Base-by-base conservation (phyloP, 2,797 vertebrate genomes). In the Syngnathus acus region DNA sequence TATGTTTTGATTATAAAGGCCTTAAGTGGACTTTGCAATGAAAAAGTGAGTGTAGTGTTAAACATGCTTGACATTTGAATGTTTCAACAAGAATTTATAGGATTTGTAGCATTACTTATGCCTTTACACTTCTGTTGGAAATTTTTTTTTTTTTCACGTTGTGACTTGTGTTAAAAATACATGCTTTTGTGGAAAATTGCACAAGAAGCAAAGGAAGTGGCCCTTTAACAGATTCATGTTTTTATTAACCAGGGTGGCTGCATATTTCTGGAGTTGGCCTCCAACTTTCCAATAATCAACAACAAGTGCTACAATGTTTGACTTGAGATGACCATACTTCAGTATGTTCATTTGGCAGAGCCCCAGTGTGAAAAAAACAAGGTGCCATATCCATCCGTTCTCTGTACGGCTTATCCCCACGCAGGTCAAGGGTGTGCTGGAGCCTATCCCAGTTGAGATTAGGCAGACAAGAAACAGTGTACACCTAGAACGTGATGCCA, bases 281-380 rank as follows among this genome's bases (percentile, higher is more conserved):
- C 21, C 43, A 62, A 62, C 26, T 38, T 48, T 60, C 60, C 48
- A 65, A 53, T 45, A 48, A 9, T 65, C 23, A 55, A 26, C 32
- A 71, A 70, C 63, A 65, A 50, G 50, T 8, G 10, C 13, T 51
- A 37, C 16, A 53, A 70, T 65, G 40, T 55, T 68, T 70, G 65
- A 65, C 65, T 65, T 55, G 4, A 21, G 32, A 21, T 6, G 9
- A 26, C 68, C 4, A 26, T 23, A 38, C 14, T 42, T 4, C 1
- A 53, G n/a, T 21, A 26, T 55, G 13, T 19, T 47, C 21, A 21
- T 42, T 37, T 40, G 57, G 4, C 37, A 19, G 16, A 59, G 19
- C 37, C 17, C 17, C 23, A 38, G 55, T 58, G 6, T 58, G 13
- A 58, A 37, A 37, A 37, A 14, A 58, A 58, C 32, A 58, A 37